phyloP scores from a whole-genome alignment of 1,140 invertebrate species.

The Pogonus chalceus region DNA sequence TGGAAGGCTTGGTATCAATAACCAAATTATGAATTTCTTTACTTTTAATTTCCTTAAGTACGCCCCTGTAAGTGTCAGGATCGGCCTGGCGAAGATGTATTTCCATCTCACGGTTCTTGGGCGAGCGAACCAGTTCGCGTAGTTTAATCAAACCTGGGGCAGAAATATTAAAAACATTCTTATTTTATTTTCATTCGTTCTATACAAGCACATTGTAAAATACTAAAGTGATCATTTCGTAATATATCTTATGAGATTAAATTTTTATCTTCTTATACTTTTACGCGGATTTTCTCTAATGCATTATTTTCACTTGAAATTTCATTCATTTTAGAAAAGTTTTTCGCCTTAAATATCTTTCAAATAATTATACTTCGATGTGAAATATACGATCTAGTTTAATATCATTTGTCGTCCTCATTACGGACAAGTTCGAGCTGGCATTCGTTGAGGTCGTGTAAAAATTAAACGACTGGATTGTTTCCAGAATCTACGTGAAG shows the following conservation, averaged over 20 bases:
- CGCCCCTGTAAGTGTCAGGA: constrained; percentile 62
- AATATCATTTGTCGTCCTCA: no score
- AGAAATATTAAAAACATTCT: background rate
- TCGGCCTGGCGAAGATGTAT: constrained; percentile 73
- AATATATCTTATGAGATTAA: background rate
- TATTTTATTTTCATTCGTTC: background rate
- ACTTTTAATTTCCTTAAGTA: constrained; percentile 67
- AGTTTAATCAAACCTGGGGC: constrained; percentile 71
- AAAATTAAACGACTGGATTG: background rate
- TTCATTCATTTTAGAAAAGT: no score
- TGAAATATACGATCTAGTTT: no score
- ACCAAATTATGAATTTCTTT: constrained; percentile 77
- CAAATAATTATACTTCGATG: no score
- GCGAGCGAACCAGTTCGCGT: constrained; percentile 63
- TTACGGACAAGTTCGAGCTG: no score
- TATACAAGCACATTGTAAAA: background rate
- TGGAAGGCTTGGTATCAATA: constrained; percentile 67
- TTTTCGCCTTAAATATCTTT: no score
- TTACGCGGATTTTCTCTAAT: no score
- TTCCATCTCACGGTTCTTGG: constrained; percentile 57
- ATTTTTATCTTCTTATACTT: background rate
- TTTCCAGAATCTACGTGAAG: background rate
- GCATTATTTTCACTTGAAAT: no score
- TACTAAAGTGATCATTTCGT: background rate
- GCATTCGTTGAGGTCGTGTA: background rate